These are phyloP conservation scores for Antennarius striatus DNA, from an alignment of 2,113 vertebrate species.

Conservation along the genomic window DNA sequence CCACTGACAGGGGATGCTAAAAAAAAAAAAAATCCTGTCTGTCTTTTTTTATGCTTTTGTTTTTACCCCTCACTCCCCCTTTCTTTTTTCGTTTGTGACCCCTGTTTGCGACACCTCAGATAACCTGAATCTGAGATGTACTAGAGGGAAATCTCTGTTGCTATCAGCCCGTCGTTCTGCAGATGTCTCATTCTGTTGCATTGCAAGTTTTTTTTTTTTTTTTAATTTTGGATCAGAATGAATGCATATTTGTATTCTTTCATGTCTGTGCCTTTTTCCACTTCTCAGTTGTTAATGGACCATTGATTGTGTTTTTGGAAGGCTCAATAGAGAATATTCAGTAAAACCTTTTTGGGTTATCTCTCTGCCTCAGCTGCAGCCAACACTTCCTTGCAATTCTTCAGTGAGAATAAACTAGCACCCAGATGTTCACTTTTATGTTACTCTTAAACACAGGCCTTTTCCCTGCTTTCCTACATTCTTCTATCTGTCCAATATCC, in stretches of 20 bases:
- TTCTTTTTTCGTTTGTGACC: too few species aligned
- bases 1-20: conserved; percentile 12
- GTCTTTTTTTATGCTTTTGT: conserved; percentile 21
- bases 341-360: conserved; percentile 9
- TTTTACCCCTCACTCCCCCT: neutral
- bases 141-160: conserved; percentile 40
- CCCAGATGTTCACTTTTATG: conserved; percentile 10
- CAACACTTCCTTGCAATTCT: conserved; percentile 4
- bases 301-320: conserved; percentile 41
- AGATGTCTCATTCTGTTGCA: conserved; percentile 32
- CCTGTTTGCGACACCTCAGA: conserved; percentile 16
- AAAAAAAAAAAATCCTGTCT: conserved; percentile 37
- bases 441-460: conserved; percentile 6
- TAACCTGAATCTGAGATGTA: conserved; percentile 51
- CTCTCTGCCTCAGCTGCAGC: neutral
- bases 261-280: neutral
- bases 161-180: conserved; percentile 24
- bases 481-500: neutral
- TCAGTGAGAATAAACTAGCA: conserved; percentile 7
- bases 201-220: conserved; percentile 25
- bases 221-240: conserved; percentile 1
- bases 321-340: conserved; percentile 6
- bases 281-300: neutral
- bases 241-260: conserved; percentile 26
- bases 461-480: neutral